Base-by-base conservation (phyloP, 1,140 invertebrate species). In the Wasmannia auropunctata region DNA sequence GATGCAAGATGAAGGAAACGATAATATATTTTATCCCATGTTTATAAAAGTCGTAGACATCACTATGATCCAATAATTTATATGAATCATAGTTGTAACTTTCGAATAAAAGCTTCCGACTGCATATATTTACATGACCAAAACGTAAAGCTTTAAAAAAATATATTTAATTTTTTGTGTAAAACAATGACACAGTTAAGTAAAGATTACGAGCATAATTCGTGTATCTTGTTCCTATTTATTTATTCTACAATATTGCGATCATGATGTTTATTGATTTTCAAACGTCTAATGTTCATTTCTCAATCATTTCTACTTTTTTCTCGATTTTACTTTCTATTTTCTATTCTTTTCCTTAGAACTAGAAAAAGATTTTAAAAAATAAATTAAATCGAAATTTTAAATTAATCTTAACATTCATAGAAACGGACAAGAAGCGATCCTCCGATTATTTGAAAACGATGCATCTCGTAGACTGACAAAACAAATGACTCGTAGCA, bases 11-110 rank as follows among this genome's bases (percentile, higher is more conserved):
- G 43, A 81, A 46, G 69, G 10, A 89, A 65, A 49, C 6, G 63
- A 16, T 84, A 70, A 87, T 77, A 87, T 87, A 89, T 87, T 85
- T 90, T 89, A 75, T 77, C 40, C 65, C 51, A 22, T 67, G 37
- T 86, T 84, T 87, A 72, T 40, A 54, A 25, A 74, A 74, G 56
- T 83, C 56, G 19, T 83, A 87, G 75, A 81, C 76, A 86, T 88
- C 67, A 86, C 76, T 88, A 83, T 88, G 88, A 89, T 86, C 70
- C 83, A 63, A 83, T 49, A 63, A 86, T 89, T 90, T 87, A 51
- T 90, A 90, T 46, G 22, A 86, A 88, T 54, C 19, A 60, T 86
- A 88, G 11, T 75, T 62, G 80, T 84, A 86, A 34, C 70, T 84
- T 77, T 81, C 70, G 11, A 86, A 70, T 84, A 69, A 79, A 62